Evolutionary conservation across 2,113 vertebrate genomes (phyloP), one percentile per base, ranked within the genome.

Genomic region (Antennarius striatus): DNA sequence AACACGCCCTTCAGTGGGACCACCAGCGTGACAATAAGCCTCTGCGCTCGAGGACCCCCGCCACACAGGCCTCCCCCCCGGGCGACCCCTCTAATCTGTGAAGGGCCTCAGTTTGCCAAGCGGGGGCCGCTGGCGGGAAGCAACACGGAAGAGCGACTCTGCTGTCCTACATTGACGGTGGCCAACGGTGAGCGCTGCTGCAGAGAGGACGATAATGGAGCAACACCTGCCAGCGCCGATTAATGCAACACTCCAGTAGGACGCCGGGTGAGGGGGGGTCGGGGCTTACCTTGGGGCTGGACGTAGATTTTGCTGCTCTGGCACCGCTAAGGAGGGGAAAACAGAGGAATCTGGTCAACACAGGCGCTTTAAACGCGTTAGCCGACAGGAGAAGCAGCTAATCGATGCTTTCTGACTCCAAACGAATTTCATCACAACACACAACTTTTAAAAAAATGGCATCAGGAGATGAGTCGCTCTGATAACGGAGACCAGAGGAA

Each of bases 251-350:
- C 58, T 71, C 71, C 56, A 82, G 71, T 58, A 12, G 69, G 5
- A 53, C 70, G 46, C 75, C 68, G 22, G 22, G 22, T 22, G 22
- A 22, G 22, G 22, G 22, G 77, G 49, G 56, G 71, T 57, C 28
- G 53, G 62, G 53, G 56, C 92, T 94, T 87, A 98, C 97, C 97
- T 96, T 99, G 97, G 52, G 92, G 91, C 61, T 98, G 96, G 14
- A 99, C 91, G 14, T 89, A 85, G 50, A 98, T 95, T 91, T 96
- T 96, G 64, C 77, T 90, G 81, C 86, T 88, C 13, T 92, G 92
- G 42, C 91, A 91, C 0, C 93, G 93, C 98, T 99, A 86, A 39
- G 86, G 89, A 83, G 71, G 82, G 13, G 29, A 47, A 71, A 43
- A 5, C 28, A 36, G 15, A 14, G 11, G 47, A 57, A 13, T 49